These are phyloP conservation scores for Hiodon alosoides DNA, from an alignment of 2,113 vertebrate genomes.

Conservation along the genomic window DNA sequence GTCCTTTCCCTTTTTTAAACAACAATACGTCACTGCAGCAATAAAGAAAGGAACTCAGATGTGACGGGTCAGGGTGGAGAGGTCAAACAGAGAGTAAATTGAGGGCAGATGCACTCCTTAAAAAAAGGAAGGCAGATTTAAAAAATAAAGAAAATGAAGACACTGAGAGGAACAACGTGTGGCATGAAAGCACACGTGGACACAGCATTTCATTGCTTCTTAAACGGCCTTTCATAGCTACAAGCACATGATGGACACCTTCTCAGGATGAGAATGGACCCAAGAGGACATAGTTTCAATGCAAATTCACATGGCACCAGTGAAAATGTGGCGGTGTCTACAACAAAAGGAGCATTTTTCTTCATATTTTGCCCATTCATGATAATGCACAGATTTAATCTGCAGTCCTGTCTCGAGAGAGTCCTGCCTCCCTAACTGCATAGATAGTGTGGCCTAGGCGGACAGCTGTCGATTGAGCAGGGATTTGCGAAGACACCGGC, in stretches of 20 bases:
- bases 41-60: constrained; percentile 60
- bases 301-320: background rate
- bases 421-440: background rate
- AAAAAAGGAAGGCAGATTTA: constrained; percentile 68
- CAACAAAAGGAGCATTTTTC: background rate
- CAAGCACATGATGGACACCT: background rate
- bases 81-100: constrained; percentile 90
- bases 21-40: constrained; percentile 60
- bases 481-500: constrained; percentile 48
- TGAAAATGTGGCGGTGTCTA: background rate
- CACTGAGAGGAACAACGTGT: constrained; percentile 27
- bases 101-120: constrained; percentile 82
- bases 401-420: constrained; percentile 5
- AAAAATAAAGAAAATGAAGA: constrained; percentile 41
- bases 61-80: constrained; percentile 74
- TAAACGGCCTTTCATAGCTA: constrained; percentile 1
- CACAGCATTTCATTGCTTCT: constrained; percentile 20
- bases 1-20: constrained; percentile 58
- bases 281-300: background rate
- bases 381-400: constrained; percentile 6
- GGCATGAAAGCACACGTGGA: constrained; percentile 27
- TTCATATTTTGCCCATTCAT: background rate
- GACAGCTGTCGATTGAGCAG: constrained; percentile 46
- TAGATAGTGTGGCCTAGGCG: constrained; percentile 23
- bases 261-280: background rate